Percentiles rank a stretch among this genome's conserved stretches.
These are phyloP conservation scores for Athalia circularis DNA, from an alignment of 2,888 invertebrate genomes.

Conservation along the genomic window DNA sequence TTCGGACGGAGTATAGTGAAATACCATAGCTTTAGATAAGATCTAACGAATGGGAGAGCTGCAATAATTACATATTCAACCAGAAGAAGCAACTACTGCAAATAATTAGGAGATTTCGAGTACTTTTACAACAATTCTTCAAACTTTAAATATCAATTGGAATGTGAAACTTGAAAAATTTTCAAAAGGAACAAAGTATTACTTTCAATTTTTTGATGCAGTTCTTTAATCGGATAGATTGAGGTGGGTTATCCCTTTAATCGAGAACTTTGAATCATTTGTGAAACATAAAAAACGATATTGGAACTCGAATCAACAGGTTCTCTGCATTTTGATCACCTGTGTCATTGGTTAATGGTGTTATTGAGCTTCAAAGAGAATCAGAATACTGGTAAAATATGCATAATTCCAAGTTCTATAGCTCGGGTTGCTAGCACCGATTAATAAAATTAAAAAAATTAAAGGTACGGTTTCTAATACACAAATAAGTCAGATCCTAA, in stretches of 20 bases:
- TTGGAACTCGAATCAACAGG: too few species aligned
- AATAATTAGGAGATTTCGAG: neutral
- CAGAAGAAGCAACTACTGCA: neutral
- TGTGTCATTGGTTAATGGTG: too few species aligned
- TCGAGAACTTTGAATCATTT: too few species aligned
- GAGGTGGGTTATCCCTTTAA: too few species aligned
- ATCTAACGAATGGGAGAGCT: neutral
- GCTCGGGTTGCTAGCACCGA: neutral
- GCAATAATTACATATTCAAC: constrained; percentile 9
- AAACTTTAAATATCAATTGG: too few species aligned
- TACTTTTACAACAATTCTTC: neutral
- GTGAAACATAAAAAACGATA: too few species aligned
- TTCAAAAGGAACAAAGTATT: neutral
- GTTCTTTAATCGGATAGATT: too few species aligned
- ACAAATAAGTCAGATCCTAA: constrained; percentile 15
- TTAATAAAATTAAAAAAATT: constrained; percentile 9
- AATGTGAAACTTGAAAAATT: neutral
- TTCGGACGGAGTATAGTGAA: constrained; percentile 50
- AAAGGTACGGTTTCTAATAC: constrained; percentile 4
- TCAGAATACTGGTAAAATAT: constrained; percentile 4
- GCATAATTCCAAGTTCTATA: neutral
- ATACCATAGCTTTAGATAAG: constrained; percentile 16
- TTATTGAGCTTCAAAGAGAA: neutral
- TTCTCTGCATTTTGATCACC: neutral
- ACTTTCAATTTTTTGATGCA: too few species aligned